A percentile compares a stretch with the other conserved stretches of the same genome.
Evolutionary conservation across 2,797 vertebrate genomes (phyloP).

Genomic region (Cirrhinus mrigala): DNA sequence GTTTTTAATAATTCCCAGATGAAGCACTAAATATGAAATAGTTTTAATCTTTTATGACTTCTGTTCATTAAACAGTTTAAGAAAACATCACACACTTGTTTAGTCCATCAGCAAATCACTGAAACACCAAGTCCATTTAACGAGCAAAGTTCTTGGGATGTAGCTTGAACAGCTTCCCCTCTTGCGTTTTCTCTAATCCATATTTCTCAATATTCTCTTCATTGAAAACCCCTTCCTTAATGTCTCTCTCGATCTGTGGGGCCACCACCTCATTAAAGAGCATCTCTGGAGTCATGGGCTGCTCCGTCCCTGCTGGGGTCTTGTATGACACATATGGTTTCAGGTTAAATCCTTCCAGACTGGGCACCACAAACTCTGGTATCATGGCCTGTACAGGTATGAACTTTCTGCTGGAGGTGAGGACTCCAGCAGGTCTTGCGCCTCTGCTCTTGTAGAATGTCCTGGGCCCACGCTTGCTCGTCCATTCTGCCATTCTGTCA

Average conservation of each 20-base stretch:
- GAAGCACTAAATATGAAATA: not conserved
- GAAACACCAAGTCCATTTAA: slow-evolving; percentile 65
- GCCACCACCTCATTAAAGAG: slow-evolving; percentile 85
- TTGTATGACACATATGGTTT: slow-evolving; percentile 92
- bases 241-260: slow-evolving; percentile 83
- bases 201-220: slow-evolving; percentile 85
- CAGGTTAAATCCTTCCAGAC: slow-evolving; percentile 87
- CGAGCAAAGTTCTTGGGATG: slow-evolving; percentile 92
- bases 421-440: slow-evolving; percentile 75
- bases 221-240: slow-evolving; percentile 80
- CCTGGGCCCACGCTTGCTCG: slow-evolving; percentile 90
- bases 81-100: not conserved
- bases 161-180: slow-evolving; percentile 91
- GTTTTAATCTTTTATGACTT: not conserved
- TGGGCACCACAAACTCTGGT: slow-evolving; percentile 89
- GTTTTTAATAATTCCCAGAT: not conserved
- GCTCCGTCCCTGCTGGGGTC: slow-evolving; percentile 74
- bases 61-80: not conserved
- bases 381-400: slow-evolving; percentile 82
- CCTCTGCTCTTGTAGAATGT: slow-evolving; percentile 85
- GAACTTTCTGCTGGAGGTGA: slow-evolving; percentile 81
- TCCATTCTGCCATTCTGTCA: slow-evolving; percentile 88
- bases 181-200: slow-evolving; percentile 88
- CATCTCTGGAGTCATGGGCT: slow-evolving; percentile 78
- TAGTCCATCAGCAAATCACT: slow-evolving; percentile 19